Base-by-base conservation (phyloP, 2,797 vertebrate genomes). In the Leucoraja ocellata region DNA sequence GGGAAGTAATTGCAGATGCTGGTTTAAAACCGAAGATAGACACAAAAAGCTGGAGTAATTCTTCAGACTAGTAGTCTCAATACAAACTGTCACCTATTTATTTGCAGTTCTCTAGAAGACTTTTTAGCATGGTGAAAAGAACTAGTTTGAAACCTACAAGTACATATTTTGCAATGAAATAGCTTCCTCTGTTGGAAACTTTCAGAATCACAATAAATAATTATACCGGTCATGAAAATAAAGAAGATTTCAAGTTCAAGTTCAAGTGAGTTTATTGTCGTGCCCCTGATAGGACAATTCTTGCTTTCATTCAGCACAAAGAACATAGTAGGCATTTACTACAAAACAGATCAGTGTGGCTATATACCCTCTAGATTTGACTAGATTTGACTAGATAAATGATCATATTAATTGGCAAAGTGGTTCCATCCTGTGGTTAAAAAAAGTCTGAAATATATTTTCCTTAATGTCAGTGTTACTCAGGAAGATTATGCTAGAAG, bases 161-260 rank as follows among this genome's bases (percentile, higher is more conserved):
- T 68, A 4, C 23, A 88, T 68, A 88, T 88, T 68, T 63, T 68
- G 8, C 23, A 36, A 68, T 88, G 84, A 36, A 88, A 88, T 68
- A 88, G 84, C 84, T 88, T 88, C 84, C 84, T 68, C 61, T 88
- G 84, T 88, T 88, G 84, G 63, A 68, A 63, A 13, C 61, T 36
- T 21, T 65, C 32, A 68, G 63, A 36, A 88, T 68, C 36, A 88
- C 65, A 68, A 68, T 36, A 25, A 68, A 88, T 68, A 16, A 10
- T 88, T 88, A n/a, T 28, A 88, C n/a, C 10, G n/a, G 21, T 68
- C 7, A 88, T 32, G 61, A 88, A 88, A 68, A 68, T 68, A 68
- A 68, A 23, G 84, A 63, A 36, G 63, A 2, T 65, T 68, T 32
- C 32, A 32, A 32, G 32, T 32, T 32, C 32, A 32, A 32, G 32